Base-by-base conservation (phyloP, 2,888 invertebrate genomes). In the Brenthis hecate region DNA sequence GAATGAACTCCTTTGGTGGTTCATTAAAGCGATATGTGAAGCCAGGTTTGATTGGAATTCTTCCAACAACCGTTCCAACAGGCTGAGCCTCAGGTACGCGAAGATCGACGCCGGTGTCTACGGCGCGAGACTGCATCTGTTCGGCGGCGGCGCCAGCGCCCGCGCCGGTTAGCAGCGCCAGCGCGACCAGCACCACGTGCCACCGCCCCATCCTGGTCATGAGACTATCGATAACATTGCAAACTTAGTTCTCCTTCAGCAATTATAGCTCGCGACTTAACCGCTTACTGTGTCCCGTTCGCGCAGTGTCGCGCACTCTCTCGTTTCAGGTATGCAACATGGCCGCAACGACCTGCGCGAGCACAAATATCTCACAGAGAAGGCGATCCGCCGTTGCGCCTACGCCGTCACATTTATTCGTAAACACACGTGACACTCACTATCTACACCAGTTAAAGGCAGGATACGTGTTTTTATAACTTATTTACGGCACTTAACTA, bases 21-120 rank as follows among this genome's bases (percentile, higher is more conserved):
- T 98, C 98, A 92, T 98, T 98, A 86, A 99, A 98, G 73, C 97
- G 95, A 85, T 99, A 99, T 0, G 97, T 97, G 85, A 98, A 98
- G 71, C 96, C 97, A 5, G 96, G 94, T 85, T 97, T 96, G 8
- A 95, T 96, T 47, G 98, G 97, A 78, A 99, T 98, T 78, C 94
- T 94, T 14, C 99, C 99, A 36, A 99, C 98, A 57, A 95, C 85
- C 0, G 97, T 97, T 56, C 97, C 98, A 69, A 95, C 94, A 11
- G 97, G 96, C 82, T 96, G 96, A 72, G 97, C 97, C 88, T 99
- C 99, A 69, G 94, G 93, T 73, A 98, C 96, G 81, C 97, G 96
- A 80, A 98, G 95, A 80, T 97, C 96, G 60, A 97, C 96, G 76
- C 97, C 94, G 54, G 97, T 97, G 85, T 97, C 97, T 71, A 97